Evolutionary conservation across 2,888 invertebrate species (phyloP), one percentile per base, ranked within the genome.

Genomic region (Acleris cristana): DNA sequence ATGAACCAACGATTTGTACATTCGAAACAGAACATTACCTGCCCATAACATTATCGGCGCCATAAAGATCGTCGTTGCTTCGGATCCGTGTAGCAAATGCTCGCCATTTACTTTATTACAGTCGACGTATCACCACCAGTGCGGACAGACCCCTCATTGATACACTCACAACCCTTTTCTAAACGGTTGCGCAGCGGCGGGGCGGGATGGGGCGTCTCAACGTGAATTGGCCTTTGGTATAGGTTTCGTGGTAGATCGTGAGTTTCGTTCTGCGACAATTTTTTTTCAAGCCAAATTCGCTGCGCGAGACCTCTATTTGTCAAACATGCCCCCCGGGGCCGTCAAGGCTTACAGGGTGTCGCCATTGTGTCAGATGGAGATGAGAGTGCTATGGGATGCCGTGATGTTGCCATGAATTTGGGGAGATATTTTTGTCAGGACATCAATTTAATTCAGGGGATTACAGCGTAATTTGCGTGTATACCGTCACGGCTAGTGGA

Each of bases 31-130:
- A 84, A 80, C 89, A 89, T 90, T 90, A 89, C 88, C 89, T 88
- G 89, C 86, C 89, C 89, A 88, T 91, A 87, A 89, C 90, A 90
- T 90, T 91, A 91, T 90, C 89, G 87, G 80, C 77, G 78, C 88
- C 83, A 89, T 90, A 90, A 91, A 90, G 84, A 87, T 89, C 80
- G 83, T 83, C 86, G 85, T 85, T 82, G 80, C 84, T 81, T 80
- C 84, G 83, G 88, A 87, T 87, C 87, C 89, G 85, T 86, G 87
- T 85, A 88, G 86, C 89, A 89, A 91, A 90, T 90, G 89, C 83
- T 87, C 81, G 86, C 89, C 88, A 91, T 91, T 91, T 90, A 87
- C 85, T 90, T 92, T 92, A 91, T 91, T 89, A 87, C 90, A 87
- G 80, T 77, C 83, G 81, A 74, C 81, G 82, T 82, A 84, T 85